Percentiles rank a stretch among this genome's conserved stretches.
These are phyloP conservation scores for Drosophila kambysellisi DNA, from an alignment of 2,888 invertebrate genomes.

Conservation along the genomic window DNA sequence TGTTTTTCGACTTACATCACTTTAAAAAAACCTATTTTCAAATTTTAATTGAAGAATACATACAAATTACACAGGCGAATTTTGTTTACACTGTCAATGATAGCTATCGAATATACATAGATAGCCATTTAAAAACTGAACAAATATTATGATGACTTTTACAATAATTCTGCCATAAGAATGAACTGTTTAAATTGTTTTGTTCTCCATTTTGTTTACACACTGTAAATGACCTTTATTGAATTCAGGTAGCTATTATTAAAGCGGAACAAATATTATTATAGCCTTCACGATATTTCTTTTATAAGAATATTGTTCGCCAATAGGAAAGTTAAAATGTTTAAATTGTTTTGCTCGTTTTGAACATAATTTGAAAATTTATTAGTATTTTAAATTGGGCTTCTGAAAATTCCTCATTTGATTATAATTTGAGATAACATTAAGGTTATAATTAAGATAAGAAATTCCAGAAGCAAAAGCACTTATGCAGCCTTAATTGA, in stretches of 20 bases:
- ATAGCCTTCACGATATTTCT: not conserved
- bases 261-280: not conserved
- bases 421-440: not conserved
- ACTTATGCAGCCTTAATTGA: conserved; percentile 24
- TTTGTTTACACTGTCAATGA: not conserved
- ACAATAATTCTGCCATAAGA: not conserved
- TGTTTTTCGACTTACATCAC: not conserved
- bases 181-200: not conserved
- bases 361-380: conserved; percentile 2
- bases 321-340: not conserved
- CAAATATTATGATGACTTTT: not conserved
- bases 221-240: not conserved
- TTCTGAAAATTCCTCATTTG: not conserved
- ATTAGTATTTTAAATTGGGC: conserved; percentile 9
- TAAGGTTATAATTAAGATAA: conserved; percentile 8
- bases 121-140: not conserved
- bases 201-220: not conserved
- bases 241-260: not conserved
- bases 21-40: not conserved
- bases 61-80: not conserved
- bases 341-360: not conserved
- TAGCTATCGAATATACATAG: not conserved
- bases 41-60: not conserved
- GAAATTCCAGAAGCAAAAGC: conserved; percentile 1
- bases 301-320: not conserved